These are phyloP conservation scores for Nephrotoma flavescens DNA, from an alignment of 2,888 invertebrate genomes.

Conservation along the genomic window DNA sequence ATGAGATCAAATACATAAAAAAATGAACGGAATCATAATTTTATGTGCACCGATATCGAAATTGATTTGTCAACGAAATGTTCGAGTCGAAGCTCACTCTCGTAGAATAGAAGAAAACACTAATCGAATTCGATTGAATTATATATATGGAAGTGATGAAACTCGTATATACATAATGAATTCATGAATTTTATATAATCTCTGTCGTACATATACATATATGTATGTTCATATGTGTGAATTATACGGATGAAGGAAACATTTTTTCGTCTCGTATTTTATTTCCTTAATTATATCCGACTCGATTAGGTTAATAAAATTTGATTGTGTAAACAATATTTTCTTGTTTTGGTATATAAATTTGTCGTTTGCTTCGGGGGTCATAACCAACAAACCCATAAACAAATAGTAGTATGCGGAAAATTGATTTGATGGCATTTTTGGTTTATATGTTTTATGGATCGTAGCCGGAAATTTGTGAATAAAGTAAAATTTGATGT, in stretches of 20 bases:
- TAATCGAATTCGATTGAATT: neutral
- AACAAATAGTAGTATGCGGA: neutral
- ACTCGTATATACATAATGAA: neutral
- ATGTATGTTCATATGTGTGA: neutral
- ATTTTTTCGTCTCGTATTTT: neutral
- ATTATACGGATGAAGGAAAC: neutral
- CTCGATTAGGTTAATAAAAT: neutral
- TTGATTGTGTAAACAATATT: neutral
- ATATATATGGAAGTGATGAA: neutral
- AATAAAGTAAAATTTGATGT: neutral
- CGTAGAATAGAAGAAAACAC: neutral
- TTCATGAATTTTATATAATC: neutral
- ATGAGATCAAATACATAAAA: neutral
- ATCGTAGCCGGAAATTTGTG: neutral
- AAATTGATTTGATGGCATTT: neutral
- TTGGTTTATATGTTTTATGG: neutral
- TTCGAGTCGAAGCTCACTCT: neutral
- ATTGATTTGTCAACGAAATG: neutral
- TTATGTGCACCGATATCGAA: neutral
- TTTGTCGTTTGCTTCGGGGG: neutral
- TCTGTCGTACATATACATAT: neutral
- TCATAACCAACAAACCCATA: neutral
- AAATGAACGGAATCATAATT: neutral
- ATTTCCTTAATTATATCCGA: neutral
- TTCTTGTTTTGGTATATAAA: neutral